These are phyloP conservation scores for Procambarus virginalis DNA, from an alignment of 1,140 invertebrate genomes.

Conservation along the genomic window DNA sequence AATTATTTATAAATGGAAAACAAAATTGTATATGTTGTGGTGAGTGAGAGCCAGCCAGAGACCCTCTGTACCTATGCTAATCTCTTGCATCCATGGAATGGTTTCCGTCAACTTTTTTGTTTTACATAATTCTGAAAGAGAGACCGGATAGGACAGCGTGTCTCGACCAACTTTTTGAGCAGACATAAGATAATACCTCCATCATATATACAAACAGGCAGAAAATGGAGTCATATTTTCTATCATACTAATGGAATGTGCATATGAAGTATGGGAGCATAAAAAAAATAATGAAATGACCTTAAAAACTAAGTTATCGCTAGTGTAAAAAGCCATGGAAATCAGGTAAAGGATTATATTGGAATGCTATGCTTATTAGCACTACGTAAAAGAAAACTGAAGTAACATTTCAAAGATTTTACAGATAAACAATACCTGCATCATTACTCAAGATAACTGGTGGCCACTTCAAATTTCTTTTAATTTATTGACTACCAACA, in stretches of 20 bases:
- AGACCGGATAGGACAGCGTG: background rate
- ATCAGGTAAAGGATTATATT: conserved; percentile 64
- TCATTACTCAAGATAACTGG: background rate
- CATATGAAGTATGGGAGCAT: conserved; percentile 63
- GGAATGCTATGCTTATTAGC: conserved; percentile 21
- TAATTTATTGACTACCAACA: conserved; percentile 29
- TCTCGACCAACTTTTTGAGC: conserved; percentile 10
- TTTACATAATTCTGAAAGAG: background rate
- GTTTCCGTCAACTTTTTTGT: background rate
- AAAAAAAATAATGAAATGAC: conserved; percentile 43
- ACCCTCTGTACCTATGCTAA: background rate
- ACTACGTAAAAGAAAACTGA: conserved; percentile 40
- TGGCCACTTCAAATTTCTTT: conserved; percentile 52
- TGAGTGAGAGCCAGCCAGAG: conserved; percentile 4
- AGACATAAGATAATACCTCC: background rate
- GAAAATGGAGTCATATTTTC: conserved; percentile 36
- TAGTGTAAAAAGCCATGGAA: conserved; percentile 68
- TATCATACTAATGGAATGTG: conserved; percentile 62
- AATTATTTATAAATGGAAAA: conserved; percentile 36
- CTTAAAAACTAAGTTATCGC: conserved; percentile 61
- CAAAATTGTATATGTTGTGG: conserved; percentile 1
- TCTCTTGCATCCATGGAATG: background rate
- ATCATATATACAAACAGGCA: conserved; percentile 27
- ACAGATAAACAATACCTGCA: background rate
- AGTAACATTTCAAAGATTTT: background rate